Base-by-base conservation (phyloP, 2,797 vertebrate genomes). In the Potorous gilbertii region DNA sequence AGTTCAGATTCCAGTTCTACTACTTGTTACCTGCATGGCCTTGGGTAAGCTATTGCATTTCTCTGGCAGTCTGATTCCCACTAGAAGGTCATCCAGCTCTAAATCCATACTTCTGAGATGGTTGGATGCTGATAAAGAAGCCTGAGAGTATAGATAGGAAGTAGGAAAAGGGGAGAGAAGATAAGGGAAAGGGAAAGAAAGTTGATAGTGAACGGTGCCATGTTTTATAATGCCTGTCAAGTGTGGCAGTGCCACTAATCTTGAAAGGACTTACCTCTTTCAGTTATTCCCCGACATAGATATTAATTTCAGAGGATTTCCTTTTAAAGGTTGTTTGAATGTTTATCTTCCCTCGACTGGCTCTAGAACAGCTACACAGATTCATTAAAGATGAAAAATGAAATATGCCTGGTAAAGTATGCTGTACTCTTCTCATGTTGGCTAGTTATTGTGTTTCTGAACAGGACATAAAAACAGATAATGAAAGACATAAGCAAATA, bases 341-440 rank as follows among this genome's bases (percentile, higher is more conserved):
- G 59, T 92, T 97, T 95, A 50, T 96, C 95, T 90, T 59, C 91
- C 92, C 96, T 95, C 93, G 54, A 54, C 14, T 92, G 87, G 40
- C 56, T 97, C 46, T 56, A 56, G 94, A 91, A 95, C 62, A n/a
- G 21, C 46, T 90, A 66, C 31, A 89, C 91, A 95, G 96, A 92
- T 10, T 90, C 92, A 97, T 93, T 94, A 95, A 34, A 90, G 90
- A 97, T 96, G 96, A 97, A 96, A 97, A 96, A 92, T 94, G 94
- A 96, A 96, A 81, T 55, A 91, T 21, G 56, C 57, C 95, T 91
- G 90, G 94, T 92, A 96, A 97, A 97, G 56, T 1, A 0, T 0
- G 74, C 74, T 16, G 89, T 10, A 89, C 93, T 24, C 81, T 96
- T 96, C 97, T 95, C 87, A 56, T 95, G 93, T 94, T 95, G 93